Conservation (phyloP, 2,113 vertebrate genomes). For the Chamaea fasciata region DNA sequence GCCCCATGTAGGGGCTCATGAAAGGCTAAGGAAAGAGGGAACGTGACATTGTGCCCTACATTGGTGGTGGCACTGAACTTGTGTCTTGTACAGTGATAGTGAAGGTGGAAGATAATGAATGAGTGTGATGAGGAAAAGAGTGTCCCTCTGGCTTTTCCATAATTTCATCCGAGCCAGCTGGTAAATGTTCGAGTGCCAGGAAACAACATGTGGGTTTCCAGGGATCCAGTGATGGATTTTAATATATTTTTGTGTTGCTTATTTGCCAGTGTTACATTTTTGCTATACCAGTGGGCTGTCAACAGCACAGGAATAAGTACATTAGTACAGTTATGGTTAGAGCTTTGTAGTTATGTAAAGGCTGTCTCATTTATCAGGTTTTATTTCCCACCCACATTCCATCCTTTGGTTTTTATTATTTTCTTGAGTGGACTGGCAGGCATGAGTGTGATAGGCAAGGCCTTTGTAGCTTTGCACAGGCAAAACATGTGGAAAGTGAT, state of each 20-base stretch:
- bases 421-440: background rate
- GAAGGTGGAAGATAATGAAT: background rate
- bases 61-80: background rate
- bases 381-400: background rate
- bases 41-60: rapidly evolving
- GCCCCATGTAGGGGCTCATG: background rate
- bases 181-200: background rate
- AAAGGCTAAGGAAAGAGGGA: background rate
- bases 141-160: background rate
- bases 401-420: background rate
- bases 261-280: background rate
- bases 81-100: background rate
- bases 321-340: background rate
- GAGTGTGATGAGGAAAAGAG: background rate
- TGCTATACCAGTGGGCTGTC: background rate
- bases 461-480: background rate
- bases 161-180: background rate
- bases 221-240: background rate
- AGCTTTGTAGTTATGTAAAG: background rate
- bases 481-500: rapidly evolving
- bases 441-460: background rate
- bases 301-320: background rate
- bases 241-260: background rate
- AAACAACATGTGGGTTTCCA: background rate
- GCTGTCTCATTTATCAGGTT: background rate